These are phyloP conservation scores for Andrena minutula DNA, from an alignment of 2,888 invertebrate genomes.

Conservation along the genomic window DNA sequence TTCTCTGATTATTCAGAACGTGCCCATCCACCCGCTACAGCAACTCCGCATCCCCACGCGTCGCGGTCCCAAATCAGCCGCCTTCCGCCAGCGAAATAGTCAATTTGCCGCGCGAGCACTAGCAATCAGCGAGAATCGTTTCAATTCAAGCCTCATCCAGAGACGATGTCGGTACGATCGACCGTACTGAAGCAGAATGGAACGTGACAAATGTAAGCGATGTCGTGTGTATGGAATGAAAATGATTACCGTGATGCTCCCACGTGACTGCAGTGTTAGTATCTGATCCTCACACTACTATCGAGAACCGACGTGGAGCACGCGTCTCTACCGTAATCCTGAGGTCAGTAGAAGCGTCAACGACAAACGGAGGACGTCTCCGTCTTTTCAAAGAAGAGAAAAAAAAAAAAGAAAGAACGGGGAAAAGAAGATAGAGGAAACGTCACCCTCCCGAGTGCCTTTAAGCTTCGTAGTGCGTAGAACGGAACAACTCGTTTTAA, in stretches of 20 bases:
- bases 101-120: neutral
- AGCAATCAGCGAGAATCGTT: constrained; percentile 6
- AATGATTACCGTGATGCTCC: constrained; percentile 52
- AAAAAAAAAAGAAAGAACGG: neutral
- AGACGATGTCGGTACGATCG: constrained; percentile 40
- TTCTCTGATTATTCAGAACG: too few relatives aligned
- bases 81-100: neutral
- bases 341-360: constrained; percentile 14
- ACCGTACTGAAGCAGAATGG: constrained; percentile 49
- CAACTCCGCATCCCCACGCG: too few relatives aligned
- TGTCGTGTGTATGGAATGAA: constrained; percentile 56
- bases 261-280: constrained; percentile 48
- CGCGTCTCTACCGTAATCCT: constrained; percentile 1
- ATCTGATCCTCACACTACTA: constrained; percentile 16
- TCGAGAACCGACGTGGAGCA: constrained; percentile 8
- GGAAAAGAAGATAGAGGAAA: neutral
- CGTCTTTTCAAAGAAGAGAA: neutral
- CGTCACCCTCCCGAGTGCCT: constrained; percentile 46
- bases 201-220: constrained; percentile 59
- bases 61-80: neutral
- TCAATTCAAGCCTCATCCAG: neutral
- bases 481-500: constrained; percentile 3
- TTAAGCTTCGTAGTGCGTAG: constrained; percentile 36
- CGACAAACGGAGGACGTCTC: constrained; percentile 9
- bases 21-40: too few relatives aligned